Percentiles rank a stretch among this genome's conserved stretches.
phyloP scores from a whole-genome alignment of 2,888 invertebrate species.

The Alloscopus bannaensis region DNA sequence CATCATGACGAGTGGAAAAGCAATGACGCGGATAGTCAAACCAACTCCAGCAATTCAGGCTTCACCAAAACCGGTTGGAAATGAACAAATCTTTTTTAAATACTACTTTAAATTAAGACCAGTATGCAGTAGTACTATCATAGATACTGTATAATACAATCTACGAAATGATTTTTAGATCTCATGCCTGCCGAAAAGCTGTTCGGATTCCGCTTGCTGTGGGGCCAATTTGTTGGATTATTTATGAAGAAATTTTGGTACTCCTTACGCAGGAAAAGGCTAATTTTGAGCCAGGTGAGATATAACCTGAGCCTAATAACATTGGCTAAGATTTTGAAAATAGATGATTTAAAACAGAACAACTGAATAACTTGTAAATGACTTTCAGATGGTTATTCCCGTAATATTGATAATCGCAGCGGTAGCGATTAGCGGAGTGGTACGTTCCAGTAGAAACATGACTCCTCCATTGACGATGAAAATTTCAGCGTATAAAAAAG shows the following conservation, averaged over 20 bases:
- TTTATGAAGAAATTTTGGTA: constrained; percentile 66
- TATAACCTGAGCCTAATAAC: too few species aligned
- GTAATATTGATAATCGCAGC: constrained; percentile 58
- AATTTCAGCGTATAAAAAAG: constrained; percentile 57
- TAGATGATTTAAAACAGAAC: neutral
- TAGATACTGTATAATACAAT: too few species aligned
- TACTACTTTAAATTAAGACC: too few species aligned
- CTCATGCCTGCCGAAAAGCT: neutral
- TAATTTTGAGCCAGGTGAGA: constrained; percentile 66
- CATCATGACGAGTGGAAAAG: neutral
- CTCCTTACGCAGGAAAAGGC: constrained; percentile 61
- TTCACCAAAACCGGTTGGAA: too few species aligned
- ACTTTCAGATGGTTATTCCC: constrained; percentile 63
- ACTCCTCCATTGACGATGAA: constrained; percentile 55
- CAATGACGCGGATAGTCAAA: neutral
- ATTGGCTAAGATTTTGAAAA: neutral
- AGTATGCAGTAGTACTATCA: too few species aligned
- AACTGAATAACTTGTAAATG: neutral
- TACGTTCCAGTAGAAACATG: neutral
- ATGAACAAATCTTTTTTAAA: too few species aligned
- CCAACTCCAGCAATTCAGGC: neutral
- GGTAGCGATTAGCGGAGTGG: constrained; percentile 48
- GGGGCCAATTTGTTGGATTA: constrained; percentile 51
- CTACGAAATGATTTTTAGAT: neutral
- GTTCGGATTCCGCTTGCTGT: neutral